phyloP scores from a whole-genome alignment of 2,888 invertebrate species.

The Frankliniella fusca region DNA sequence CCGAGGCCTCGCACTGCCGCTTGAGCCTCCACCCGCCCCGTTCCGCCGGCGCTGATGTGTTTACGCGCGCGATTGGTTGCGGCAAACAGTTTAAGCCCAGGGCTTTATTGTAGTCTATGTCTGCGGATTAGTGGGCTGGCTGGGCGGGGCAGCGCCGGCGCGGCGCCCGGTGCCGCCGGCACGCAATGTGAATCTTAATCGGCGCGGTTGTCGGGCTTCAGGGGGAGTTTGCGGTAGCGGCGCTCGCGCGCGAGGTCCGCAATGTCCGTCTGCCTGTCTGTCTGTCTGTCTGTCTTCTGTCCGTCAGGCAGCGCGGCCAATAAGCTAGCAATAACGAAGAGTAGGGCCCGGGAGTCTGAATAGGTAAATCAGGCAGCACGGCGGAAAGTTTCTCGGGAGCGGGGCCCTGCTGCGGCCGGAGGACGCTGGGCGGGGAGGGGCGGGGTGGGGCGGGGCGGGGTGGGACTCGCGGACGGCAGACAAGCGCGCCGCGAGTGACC shows the following conservation, averaged over 20 bases:
- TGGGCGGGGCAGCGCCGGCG: background rate
- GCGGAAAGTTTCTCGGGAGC: background rate
- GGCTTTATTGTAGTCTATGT: conserved; percentile 15
- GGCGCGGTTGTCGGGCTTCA: background rate
- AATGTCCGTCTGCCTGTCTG: too few species aligned
- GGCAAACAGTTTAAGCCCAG: background rate
- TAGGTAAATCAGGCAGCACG: background rate
- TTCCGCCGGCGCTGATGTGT: background rate
- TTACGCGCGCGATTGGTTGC: conserved; percentile 5
- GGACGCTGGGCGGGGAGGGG: background rate
- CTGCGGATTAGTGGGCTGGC: conserved; percentile 2
- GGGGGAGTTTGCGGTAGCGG: background rate
- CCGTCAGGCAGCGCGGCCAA: background rate
- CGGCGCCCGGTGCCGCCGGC: background rate
- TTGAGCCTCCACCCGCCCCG: background rate
- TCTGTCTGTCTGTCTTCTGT: too few species aligned
- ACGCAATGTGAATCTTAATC: background rate
- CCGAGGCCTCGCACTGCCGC: background rate
- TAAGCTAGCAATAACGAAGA: background rate
- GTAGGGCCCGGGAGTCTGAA: background rate
- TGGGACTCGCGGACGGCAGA: too few species aligned
- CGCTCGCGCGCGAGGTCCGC: background rate
- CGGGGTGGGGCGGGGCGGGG: background rate
- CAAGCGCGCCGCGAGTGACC: too few species aligned
- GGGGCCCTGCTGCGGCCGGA: background rate